Base-by-base conservation (phyloP, 2,797 vertebrate species). In the Falco naumanni region DNA sequence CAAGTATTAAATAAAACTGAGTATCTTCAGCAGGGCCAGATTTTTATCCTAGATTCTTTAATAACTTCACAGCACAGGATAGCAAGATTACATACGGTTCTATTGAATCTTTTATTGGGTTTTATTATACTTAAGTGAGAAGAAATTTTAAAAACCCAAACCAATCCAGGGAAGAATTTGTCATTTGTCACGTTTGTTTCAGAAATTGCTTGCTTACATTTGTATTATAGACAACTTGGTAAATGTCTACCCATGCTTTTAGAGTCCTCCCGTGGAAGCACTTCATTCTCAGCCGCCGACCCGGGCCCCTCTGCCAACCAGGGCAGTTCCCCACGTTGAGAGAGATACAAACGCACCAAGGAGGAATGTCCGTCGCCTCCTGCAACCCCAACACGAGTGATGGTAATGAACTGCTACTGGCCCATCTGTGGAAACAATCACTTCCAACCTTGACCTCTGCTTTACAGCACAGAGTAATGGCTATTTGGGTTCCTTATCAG, bases 211-310 rank as follows among this genome's bases (percentile, higher is more conserved):
- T 3, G 21, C 39, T 51, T 2, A 15, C 4, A 16, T 19, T 47
- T 16, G 1, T 1, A 6, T 5, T 1, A 10, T 0, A 25, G 54
- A 13, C 13, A 37, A 56, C n/a, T 63, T 47, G 7, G 3, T 0
- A 9, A 16, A 16, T 0, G 13, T 5, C 82, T 34, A 9, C 17
- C 8, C 18, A 2, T 0, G 48, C 29, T 28, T 28, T 53, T 7
- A 5, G 57, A 29, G 26, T 20, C 81, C 25, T 39, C 47, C 19
- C 37, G 57, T 1, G 11, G 81, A 18, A 72, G 39, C 53, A 1
- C 7, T 57, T 19, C 17, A 33, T 13, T 56, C 31, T 6, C 19
- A 29, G 72, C 34, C 18, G 45, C 51, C 25, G 13, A 74, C 47
- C 37, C 84, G 37, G 61, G 56, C 43, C 31, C 74, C 75, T 54